Conservation (phyloP, 2,888 invertebrate species). For the Scaptomyza caliginosa region DNA sequence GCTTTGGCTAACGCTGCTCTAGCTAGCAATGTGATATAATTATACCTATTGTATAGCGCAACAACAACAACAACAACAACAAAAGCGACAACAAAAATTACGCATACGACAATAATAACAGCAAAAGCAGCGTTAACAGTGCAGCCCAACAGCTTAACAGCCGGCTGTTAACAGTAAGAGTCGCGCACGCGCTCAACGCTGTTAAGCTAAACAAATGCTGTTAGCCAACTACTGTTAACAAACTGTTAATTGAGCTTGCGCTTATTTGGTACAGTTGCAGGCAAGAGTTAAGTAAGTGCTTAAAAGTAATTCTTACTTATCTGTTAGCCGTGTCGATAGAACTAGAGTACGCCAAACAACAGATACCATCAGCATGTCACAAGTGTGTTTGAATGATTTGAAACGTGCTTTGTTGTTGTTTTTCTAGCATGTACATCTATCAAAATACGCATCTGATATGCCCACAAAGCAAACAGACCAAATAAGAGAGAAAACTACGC, state of each 20-base stretch:
- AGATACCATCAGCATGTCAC: not conserved
- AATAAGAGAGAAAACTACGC: not conserved
- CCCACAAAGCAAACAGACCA: not conserved
- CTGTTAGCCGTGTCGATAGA: too few species aligned
- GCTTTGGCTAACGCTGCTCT: constrained; percentile 18
- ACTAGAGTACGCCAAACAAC: not conserved
- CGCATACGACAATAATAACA: constrained; percentile 33
- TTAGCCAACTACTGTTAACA: constrained; percentile 3
- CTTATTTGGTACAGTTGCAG: not conserved
- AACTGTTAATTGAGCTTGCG: not conserved
- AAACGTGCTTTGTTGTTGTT: not conserved
- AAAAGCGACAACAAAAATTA: constrained; percentile 33
- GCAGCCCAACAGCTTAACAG: too few species aligned
- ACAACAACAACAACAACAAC: constrained; percentile 1
- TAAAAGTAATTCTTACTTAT: too few species aligned
- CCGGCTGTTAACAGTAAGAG: constrained; percentile 4
- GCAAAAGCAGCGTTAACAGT: not conserved
- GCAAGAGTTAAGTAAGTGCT: too few species aligned
- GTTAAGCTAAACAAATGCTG: constrained; percentile 18
- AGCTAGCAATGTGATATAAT: constrained; percentile 50
- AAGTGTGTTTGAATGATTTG: not conserved
- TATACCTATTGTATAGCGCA: constrained; percentile 30
- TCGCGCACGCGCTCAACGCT: constrained; percentile 23
- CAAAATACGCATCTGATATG: constrained; percentile 5
- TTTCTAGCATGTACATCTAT: not conserved